A percentile compares a stretch with the other conserved stretches of the same genome.
phyloP scores from a whole-genome alignment of 2,797 vertebrate species.

The Brotula barbata region DNA sequence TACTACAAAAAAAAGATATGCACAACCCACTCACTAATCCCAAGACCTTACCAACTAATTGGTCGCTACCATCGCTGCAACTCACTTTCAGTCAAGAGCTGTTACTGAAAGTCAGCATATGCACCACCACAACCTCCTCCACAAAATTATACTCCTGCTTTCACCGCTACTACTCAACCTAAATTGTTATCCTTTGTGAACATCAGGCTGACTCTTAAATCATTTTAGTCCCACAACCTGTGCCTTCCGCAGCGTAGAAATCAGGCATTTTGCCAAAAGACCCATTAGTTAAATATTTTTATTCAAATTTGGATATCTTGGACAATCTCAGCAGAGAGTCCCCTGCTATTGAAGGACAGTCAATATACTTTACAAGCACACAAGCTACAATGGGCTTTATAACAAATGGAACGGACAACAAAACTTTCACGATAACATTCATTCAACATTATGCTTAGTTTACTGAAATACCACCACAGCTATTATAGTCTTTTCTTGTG shows the following conservation, averaged over 20 bases:
- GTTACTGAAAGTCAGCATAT: no score
- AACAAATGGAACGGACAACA: no score
- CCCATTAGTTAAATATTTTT: conserved; percentile 16
- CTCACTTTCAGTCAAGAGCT: no score
- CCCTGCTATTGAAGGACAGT: conserved; percentile 4
- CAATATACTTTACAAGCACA: conserved; percentile 17
- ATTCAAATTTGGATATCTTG: background rate
- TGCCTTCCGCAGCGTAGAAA: background rate
- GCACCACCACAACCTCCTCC: no score
- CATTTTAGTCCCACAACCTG: background rate
- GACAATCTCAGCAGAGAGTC: conserved; percentile 4
- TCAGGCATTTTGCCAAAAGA: conserved; percentile 13
- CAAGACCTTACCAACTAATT: no score
- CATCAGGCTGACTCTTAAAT: background rate
- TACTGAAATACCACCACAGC: conserved; percentile 9
- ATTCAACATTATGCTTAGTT: conserved; percentile 5
- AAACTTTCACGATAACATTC: background rate
- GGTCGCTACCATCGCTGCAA: no score
- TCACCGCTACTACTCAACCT: background rate
- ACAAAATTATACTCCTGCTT: no score
- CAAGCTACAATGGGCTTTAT: background rate
- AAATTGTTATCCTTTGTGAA: background rate
- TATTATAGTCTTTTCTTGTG: conserved; percentile 2
- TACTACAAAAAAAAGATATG: no score
- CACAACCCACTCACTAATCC: no score